phyloP scores from a whole-genome alignment of 2,888 invertebrate genomes.

The Onchidella celtica region DNA sequence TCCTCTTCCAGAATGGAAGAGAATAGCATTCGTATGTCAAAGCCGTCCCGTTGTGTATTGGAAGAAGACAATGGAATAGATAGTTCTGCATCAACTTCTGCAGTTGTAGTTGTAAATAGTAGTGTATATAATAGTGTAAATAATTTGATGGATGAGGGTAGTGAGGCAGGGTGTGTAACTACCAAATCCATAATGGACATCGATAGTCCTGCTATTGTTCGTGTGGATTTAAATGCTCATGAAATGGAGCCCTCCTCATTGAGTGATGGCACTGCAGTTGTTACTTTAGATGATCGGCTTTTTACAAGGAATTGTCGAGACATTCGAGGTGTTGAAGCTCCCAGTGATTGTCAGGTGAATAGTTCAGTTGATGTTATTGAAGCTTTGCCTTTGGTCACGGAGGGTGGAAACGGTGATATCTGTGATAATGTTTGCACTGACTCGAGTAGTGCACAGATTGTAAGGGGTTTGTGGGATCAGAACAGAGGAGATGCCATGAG shows the following conservation, averaged over 20 bases:
- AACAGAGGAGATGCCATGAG: not conserved
- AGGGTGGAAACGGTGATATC: constrained; percentile 17
- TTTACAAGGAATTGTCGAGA: constrained; percentile 26
- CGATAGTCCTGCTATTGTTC: constrained; percentile 48
- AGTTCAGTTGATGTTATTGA: constrained; percentile 51
- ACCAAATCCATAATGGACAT: constrained; percentile 46
- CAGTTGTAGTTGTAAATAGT: constrained; percentile 42
- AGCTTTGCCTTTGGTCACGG: constrained; percentile 16
- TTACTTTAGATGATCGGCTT: constrained; percentile 29
- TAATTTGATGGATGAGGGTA: constrained; percentile 41
- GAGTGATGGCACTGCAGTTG: constrained; percentile 28
- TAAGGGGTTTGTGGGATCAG: not conserved
- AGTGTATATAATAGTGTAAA: constrained; percentile 49
- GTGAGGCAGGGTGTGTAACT: constrained; percentile 44
- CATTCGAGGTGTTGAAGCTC: not conserved
- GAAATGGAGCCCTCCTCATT: constrained; percentile 47
- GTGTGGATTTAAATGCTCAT: constrained; percentile 49
- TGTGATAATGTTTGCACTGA: constrained; percentile 48
- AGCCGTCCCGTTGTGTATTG: not conserved
- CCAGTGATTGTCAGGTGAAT: constrained; percentile 53
- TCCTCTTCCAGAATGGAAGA: constrained; percentile 33
- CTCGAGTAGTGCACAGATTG: constrained; percentile 21
- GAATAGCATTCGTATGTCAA: constrained; percentile 18
- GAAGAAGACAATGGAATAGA: constrained; percentile 42
- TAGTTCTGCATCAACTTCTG: constrained; percentile 37